phyloP scores from a whole-genome alignment of 2,888 invertebrate genomes.

The Drosophila siamana region DNA sequence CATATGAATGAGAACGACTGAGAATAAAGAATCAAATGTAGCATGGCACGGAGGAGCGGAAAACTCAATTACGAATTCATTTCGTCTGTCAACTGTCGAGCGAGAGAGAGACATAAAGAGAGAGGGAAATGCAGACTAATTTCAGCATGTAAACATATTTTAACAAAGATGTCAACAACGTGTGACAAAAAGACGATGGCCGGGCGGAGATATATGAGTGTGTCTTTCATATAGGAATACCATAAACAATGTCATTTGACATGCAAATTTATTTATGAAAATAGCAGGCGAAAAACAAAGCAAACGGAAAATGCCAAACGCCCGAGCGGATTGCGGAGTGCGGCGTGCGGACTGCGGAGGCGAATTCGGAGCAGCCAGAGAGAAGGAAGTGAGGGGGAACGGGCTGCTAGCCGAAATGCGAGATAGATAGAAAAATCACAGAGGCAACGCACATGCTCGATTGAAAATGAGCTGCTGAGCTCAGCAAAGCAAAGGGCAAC shows the following conservation, averaged over 20 bases:
- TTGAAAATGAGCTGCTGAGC: slow-evolving; percentile 80
- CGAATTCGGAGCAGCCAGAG: too few relatives aligned
- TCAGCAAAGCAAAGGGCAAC: slow-evolving; percentile 49
- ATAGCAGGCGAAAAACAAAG: slow-evolving; percentile 65
- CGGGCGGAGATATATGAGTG: slow-evolving; percentile 41
- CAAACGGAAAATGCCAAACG: slow-evolving; percentile 39
- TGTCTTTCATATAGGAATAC: slow-evolving; percentile 77
- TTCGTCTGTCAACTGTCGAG: slow-evolving; percentile 73
- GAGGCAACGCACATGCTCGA: slow-evolving; percentile 63
- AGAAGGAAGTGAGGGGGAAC: background rate
- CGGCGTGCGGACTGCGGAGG: too few relatives aligned
- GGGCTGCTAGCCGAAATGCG: slow-evolving; percentile 10
- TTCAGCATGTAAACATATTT: slow-evolving; percentile 80
- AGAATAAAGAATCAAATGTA: slow-evolving; percentile 25
- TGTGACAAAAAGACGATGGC: slow-evolving; percentile 69
- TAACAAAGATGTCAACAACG: slow-evolving; percentile 80
- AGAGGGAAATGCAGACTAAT: slow-evolving; percentile 54
- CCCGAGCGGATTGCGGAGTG: slow-evolving; percentile 1
- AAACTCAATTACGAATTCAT: slow-evolving; percentile 82
- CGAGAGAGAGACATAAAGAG: slow-evolving; percentile 44
- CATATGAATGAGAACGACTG: slow-evolving; percentile 26
- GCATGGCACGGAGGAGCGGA: slow-evolving; percentile 33
- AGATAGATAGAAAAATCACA: slow-evolving; percentile 66
- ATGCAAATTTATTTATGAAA: slow-evolving; percentile 81
- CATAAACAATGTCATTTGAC: slow-evolving; percentile 82